Conservation (phyloP, 2,888 invertebrate species). For the Elysia crispata region DNA sequence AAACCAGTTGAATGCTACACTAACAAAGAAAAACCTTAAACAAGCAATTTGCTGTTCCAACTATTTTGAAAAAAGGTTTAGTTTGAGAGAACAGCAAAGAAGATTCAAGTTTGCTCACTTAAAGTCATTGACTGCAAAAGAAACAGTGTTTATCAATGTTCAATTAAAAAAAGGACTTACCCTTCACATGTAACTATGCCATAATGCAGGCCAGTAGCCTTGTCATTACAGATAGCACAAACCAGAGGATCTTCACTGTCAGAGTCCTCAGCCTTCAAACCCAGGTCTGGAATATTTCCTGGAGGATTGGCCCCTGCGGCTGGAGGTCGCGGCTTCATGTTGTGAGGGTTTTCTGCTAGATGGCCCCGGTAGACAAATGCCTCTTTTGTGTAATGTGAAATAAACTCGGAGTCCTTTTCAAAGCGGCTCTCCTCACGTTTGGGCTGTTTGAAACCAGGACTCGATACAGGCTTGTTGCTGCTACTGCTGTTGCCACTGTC, state of each 20-base stretch:
- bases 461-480: background rate
- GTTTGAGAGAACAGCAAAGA: no score
- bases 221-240: slow-evolving; percentile 92
- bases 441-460: slow-evolving; percentile 49
- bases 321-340: slow-evolving; percentile 40
- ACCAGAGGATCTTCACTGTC: slow-evolving; percentile 85
- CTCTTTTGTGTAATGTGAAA: slow-evolving; percentile 68
- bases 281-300: slow-evolving; percentile 4
- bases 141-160: no score
- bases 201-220: slow-evolving; percentile 97
- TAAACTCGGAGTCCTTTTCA: slow-evolving; percentile 60
- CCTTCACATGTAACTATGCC: slow-evolving; percentile 99
- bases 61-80: no score
- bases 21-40: no score
- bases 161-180: slow-evolving; percentile 77
- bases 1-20: no score
- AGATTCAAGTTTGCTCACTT: no score
- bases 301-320: background rate
- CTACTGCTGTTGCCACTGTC: no score
- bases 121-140: no score
- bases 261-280: slow-evolving; percentile 68
- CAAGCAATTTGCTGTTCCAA: no score
- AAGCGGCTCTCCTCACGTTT: slow-evolving; percentile 46
- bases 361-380: slow-evolving; percentile 66
- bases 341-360: slow-evolving; percentile 54